phyloP scores from a whole-genome alignment of 1,140 invertebrate genomes.

The Hesperophylax magnus region DNA sequence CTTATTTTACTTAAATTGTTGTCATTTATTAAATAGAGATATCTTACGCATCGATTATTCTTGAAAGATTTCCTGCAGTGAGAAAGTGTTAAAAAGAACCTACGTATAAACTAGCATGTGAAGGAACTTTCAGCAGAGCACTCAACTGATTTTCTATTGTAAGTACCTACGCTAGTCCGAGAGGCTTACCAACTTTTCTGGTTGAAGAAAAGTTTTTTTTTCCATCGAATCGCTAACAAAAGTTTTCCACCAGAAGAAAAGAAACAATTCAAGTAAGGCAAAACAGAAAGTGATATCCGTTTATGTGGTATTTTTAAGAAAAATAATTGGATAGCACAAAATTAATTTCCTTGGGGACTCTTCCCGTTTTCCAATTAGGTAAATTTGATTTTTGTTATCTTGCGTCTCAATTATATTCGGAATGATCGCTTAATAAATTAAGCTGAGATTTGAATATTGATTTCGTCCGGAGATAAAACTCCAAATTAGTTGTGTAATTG shows the following conservation, averaged over 20 bases:
- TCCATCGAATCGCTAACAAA: background rate
- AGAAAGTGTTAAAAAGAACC: background rate
- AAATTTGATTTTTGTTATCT: constrained; percentile 11
- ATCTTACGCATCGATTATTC: no score
- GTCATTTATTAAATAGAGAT: no score
- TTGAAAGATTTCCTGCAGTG: background rate
- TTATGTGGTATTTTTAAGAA: constrained; percentile 4
- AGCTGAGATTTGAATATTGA: no score
- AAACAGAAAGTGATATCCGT: constrained; percentile 22
- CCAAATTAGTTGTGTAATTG: no score
- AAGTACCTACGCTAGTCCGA: background rate
- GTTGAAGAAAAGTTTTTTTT: constrained; percentile 28
- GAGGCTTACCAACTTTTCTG: constrained; percentile 34
- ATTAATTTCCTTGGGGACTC: constrained; percentile 10
- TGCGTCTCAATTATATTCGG: background rate
- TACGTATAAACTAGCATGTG: constrained; percentile 2
- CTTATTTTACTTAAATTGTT: no score
- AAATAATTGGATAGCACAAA: constrained; percentile 23
- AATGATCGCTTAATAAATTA: background rate
- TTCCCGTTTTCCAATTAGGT: constrained; percentile 14
- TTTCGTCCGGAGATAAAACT: no score
- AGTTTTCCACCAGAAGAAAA: background rate
- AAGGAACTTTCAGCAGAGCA: constrained; percentile 8
- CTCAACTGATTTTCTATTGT: constrained; percentile 35
- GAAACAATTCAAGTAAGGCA: background rate